phyloP scores from a whole-genome alignment of 2,888 invertebrate species.

The Athalia circularis region DNA sequence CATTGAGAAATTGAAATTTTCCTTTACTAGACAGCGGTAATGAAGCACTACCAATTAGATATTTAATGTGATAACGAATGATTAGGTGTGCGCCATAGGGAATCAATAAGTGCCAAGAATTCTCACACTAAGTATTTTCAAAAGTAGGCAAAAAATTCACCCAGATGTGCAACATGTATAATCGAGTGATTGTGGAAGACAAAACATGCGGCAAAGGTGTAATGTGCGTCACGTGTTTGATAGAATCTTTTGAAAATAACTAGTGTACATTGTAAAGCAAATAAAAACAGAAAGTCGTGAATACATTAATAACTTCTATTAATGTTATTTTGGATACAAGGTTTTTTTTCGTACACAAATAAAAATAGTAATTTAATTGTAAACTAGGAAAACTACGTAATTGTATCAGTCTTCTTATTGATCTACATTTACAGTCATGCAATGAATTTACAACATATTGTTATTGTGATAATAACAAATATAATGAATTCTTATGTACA shows the following conservation, averaged over 20 bases:
- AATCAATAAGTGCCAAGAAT: conserved; percentile 35
- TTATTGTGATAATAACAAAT: background rate
- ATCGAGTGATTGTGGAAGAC: conserved; percentile 17
- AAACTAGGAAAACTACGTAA: conserved; percentile 22
- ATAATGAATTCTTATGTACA: conserved; percentile 19
- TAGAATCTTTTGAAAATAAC: conserved; percentile 45
- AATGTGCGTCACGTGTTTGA: background rate
- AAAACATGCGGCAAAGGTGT: conserved; percentile 9
- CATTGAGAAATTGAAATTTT: too few species aligned
- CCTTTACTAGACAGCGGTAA: too few species aligned
- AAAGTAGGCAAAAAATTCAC: conserved; percentile 3
- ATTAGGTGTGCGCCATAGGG: conserved; percentile 12
- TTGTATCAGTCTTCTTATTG: conserved; percentile 42
- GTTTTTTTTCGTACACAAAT: conserved; percentile 24
- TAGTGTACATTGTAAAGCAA: conserved; percentile 47
- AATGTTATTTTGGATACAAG: conserved; percentile 35
- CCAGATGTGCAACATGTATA: conserved; percentile 43
- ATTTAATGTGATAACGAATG: background rate
- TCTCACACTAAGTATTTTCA: conserved; percentile 47
- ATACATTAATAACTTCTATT: conserved; percentile 40
- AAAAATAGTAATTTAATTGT: conserved; percentile 21
- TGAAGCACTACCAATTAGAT: background rate
- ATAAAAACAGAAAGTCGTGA: conserved; percentile 33
- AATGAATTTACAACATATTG: conserved; percentile 11
- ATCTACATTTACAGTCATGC: conserved; percentile 23